These are phyloP conservation scores for Calephelis perditalis DNA, from an alignment of 2,888 invertebrate genomes.

Conservation along the genomic window DNA sequence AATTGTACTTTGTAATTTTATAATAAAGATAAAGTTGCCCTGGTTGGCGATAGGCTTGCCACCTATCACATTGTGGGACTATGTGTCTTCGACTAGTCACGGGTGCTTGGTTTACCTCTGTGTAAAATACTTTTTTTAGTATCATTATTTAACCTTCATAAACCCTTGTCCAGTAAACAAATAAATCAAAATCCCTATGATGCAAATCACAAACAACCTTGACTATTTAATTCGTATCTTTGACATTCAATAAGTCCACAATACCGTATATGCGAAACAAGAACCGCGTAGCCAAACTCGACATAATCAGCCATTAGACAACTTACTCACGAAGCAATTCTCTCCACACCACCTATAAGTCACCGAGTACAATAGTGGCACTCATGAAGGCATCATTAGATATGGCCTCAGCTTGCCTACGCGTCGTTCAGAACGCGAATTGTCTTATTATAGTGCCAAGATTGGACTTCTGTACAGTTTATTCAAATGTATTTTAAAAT, in stretches of 20 bases:
- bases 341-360: slow-evolving; percentile 53
- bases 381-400: slow-evolving; percentile 56
- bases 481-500: slow-evolving; percentile 13
- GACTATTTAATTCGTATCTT: slow-evolving; percentile 19
- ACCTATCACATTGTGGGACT: too few relatives aligned
- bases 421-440: slow-evolving; percentile 62
- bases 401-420: slow-evolving; percentile 53
- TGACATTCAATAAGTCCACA: slow-evolving; percentile 51
- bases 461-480: slow-evolving; percentile 13
- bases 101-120: too few relatives aligned
- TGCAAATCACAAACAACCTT: slow-evolving; percentile 19
- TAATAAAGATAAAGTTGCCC: too few relatives aligned
- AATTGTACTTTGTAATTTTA: too few relatives aligned
- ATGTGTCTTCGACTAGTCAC: too few relatives aligned
- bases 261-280: slow-evolving; percentile 34
- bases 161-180: too few relatives aligned
- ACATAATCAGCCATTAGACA: slow-evolving; percentile 47
- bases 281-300: slow-evolving; percentile 45
- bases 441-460: slow-evolving; percentile 51
- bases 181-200: slow-evolving; percentile 5
- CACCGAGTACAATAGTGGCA: slow-evolving; percentile 35
- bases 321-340: slow-evolving; percentile 52
- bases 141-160: too few relatives aligned
- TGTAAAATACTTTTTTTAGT: too few relatives aligned
- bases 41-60: too few relatives aligned